phyloP scores from a whole-genome alignment of 2,888 invertebrate species.

The Sinodicranocentrus sp. region DNA sequence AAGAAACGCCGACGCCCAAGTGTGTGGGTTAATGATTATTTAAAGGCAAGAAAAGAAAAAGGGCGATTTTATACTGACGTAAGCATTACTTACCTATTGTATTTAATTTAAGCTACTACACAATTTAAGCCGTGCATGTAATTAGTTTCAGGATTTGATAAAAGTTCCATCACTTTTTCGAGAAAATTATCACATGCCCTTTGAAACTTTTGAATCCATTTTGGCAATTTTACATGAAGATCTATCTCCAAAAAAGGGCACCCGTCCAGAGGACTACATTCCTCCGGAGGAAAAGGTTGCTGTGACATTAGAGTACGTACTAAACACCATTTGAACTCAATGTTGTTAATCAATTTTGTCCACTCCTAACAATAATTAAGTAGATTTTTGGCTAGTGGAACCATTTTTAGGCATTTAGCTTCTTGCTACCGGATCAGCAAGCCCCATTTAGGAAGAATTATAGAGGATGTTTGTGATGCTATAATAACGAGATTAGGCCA shows the following conservation, averaged over 20 bases:
- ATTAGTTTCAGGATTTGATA: slow-evolving; percentile 16
- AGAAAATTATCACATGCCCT: slow-evolving; percentile 12
- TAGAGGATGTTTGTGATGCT: slow-evolving; percentile 28
- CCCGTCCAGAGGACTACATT: neutral
- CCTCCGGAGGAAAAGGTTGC: slow-evolving; percentile 18
- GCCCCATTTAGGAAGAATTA: slow-evolving; percentile 10
- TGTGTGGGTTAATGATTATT: neutral
- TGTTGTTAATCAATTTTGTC: neutral
- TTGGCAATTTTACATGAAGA: neutral
- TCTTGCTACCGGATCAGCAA: slow-evolving; percentile 26
- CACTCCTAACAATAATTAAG: too few species aligned
- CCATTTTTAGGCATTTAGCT: slow-evolving; percentile 8
- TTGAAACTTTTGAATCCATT: neutral
- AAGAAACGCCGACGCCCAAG: neutral
- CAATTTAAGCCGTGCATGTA: neutral
- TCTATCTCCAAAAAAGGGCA: neutral
- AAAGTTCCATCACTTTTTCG: neutral
- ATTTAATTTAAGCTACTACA: neutral
- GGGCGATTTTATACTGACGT: slow-evolving; percentile 22
- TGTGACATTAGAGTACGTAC: slow-evolving; percentile 31
- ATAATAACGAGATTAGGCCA: too few species aligned
- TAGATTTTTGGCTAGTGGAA: slow-evolving; percentile 40
- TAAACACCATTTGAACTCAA: neutral
- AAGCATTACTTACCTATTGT: slow-evolving; percentile 1
- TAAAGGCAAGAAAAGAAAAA: neutral